These are phyloP conservation scores for Pyxicephalus adspersus DNA, from an alignment of 2,113 vertebrate species.

Conservation along the genomic window DNA sequence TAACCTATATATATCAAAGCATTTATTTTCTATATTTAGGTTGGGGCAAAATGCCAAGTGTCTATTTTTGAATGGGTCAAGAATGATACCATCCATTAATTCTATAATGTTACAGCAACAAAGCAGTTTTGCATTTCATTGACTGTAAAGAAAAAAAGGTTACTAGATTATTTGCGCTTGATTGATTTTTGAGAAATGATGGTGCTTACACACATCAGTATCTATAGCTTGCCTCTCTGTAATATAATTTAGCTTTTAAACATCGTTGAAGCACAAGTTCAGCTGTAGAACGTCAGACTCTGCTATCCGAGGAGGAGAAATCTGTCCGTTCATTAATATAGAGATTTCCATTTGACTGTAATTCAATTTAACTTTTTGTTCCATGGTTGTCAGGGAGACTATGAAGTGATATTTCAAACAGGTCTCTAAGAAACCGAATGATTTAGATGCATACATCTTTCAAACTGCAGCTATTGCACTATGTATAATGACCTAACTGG, in stretches of 20 bases:
- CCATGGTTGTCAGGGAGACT: conserved; percentile 15
- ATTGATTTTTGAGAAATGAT: conserved; percentile 10
- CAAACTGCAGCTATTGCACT: too few species aligned
- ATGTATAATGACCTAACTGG: too few species aligned
- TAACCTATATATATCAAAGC: too few species aligned
- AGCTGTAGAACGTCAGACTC: neutral
- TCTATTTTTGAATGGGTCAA: neutral
- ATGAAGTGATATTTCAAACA: neutral
- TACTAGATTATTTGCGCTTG: neutral
- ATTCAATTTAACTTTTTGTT: conserved; percentile 3
- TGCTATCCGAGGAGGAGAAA: neutral
- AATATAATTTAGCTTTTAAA: neutral
- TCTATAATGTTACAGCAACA: neutral
- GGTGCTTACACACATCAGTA: neutral
- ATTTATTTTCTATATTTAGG: too few species aligned
- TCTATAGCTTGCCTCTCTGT: neutral
- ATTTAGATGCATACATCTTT: neutral
- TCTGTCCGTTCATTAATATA: neutral
- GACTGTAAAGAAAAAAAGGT: neutral
- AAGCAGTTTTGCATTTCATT: neutral
- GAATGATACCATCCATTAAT: neutral
- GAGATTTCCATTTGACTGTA: neutral
- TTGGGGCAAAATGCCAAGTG: too few species aligned
- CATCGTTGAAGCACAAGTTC: neutral
- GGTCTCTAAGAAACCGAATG: neutral